Conservation (phyloP, 2,888 invertebrate genomes). For the Limnephilus lunatus region DNA sequence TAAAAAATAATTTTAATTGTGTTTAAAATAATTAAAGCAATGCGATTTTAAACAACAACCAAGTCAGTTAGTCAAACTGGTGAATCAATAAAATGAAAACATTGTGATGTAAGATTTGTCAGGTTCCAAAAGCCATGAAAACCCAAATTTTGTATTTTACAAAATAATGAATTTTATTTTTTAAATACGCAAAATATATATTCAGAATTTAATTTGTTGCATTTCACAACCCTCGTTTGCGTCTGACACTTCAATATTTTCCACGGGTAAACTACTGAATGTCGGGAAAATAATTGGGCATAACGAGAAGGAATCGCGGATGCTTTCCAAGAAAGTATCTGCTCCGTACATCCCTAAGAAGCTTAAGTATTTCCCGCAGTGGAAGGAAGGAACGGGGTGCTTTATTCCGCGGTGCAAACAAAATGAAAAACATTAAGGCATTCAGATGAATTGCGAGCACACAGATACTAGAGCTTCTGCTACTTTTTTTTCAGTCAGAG, state of each 20-base stretch:
- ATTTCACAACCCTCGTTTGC: conserved; percentile 2
- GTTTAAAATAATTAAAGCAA: too few relatives aligned
- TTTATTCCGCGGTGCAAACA: conserved; percentile 58
- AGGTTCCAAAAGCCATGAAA: background rate
- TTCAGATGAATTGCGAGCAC: conserved; percentile 59
- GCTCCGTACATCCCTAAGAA: conserved; percentile 50
- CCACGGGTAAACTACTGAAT: conserved; percentile 34
- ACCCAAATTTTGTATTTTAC: background rate
- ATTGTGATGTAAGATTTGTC: background rate
- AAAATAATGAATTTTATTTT: background rate
- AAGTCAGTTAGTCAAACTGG: background rate
- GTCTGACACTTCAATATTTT: conserved; percentile 16
- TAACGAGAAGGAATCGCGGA: conserved; percentile 62
- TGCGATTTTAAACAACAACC: background rate
- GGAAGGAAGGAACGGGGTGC: conserved; percentile 57
- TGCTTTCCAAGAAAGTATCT: conserved; percentile 50
- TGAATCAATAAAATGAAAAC: background rate
- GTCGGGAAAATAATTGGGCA: conserved; percentile 59
- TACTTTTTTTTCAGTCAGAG: background rate
- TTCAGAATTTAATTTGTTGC: background rate
- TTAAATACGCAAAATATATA: background rate
- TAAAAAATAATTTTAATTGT: too few relatives aligned
- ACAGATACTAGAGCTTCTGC: conserved; percentile 53
- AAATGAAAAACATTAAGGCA: conserved; percentile 54
- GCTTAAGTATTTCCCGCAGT: conserved; percentile 61